phyloP scores from a whole-genome alignment of 2,797 vertebrate genomes.

The Coregonus sp. region DNA sequence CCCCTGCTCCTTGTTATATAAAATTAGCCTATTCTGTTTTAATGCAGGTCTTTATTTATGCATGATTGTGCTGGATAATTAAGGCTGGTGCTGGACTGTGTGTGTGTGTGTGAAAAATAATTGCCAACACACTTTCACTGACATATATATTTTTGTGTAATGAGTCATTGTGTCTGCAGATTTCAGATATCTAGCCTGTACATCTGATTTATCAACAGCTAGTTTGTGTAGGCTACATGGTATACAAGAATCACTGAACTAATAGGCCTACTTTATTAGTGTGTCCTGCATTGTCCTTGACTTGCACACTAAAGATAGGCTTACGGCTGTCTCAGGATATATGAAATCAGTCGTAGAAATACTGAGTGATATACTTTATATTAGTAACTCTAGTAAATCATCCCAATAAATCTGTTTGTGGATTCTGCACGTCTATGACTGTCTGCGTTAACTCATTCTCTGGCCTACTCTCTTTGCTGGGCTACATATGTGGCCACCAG shows the following conservation, averaged over 20 bases:
- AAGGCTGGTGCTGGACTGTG: background rate
- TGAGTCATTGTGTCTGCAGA: too few relatives aligned
- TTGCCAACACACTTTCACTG: too few relatives aligned
- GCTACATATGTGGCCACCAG: constrained; percentile 60
- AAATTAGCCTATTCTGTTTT: background rate
- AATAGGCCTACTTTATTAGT: background rate
- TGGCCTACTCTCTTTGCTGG: constrained; percentile 38
- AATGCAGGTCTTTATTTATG: background rate
- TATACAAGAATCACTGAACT: background rate
- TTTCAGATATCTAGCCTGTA: too few relatives aligned
- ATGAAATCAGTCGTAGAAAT: background rate
- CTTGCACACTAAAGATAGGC: constrained; percentile 20
- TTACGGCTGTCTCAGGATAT: constrained; percentile 16
- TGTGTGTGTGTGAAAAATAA: too few relatives aligned
- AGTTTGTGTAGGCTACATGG: too few relatives aligned
- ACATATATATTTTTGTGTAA: too few relatives aligned
- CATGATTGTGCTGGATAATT: too few relatives aligned
- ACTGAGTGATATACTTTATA: constrained; percentile 36
- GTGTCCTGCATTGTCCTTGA: constrained; percentile 6
- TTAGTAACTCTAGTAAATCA: constrained; percentile 40
- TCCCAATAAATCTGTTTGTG: constrained; percentile 45
- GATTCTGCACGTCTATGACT: background rate
- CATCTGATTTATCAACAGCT: too few relatives aligned
- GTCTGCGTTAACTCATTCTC: too few relatives aligned
- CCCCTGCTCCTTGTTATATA: background rate